Evolutionary conservation across 2,113 vertebrate genomes (phyloP).

Genomic region (Azemiops feae): DNA sequence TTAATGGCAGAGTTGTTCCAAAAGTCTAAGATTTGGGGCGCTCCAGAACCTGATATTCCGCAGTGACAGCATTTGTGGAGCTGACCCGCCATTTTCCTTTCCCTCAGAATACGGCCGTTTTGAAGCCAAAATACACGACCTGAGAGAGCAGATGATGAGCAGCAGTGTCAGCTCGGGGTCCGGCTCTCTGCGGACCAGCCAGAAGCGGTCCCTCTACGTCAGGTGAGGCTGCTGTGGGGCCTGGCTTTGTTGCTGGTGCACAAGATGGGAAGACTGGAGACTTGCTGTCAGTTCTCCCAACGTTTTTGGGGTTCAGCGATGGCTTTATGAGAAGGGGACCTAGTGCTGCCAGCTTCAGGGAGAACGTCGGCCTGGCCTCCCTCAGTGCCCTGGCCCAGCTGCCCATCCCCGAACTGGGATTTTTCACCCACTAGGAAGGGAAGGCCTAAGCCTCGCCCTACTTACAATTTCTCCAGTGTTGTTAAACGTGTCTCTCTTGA

Average conservation of each 20-base stretch:
- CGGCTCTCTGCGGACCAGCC: slow-evolving; percentile 84
- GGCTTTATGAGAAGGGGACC: too few relatives aligned
- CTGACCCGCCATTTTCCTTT: not conserved
- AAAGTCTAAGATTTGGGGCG: not conserved
- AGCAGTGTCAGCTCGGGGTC: slow-evolving; percentile 92
- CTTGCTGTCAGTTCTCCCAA: too few relatives aligned
- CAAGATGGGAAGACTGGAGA: too few relatives aligned
- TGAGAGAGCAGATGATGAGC: slow-evolving; percentile 94
- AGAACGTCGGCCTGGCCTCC: too few relatives aligned
- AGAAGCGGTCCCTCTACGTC: slow-evolving; percentile 90
- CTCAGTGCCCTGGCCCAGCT: too few relatives aligned
- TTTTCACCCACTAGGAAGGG: not conserved
- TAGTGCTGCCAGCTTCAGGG: too few relatives aligned
- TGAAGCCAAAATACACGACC: slow-evolving; percentile 90
- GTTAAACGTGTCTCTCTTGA: too few relatives aligned
- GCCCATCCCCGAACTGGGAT: not conserved
- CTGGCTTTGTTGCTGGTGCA: not conserved
- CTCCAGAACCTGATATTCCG: not conserved
- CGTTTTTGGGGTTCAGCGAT: too few relatives aligned
- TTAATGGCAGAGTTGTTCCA: not conserved
- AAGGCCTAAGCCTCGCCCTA: not conserved
- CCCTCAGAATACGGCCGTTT: slow-evolving; percentile 83
- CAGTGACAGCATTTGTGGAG: not conserved
- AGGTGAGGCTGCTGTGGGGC: slow-evolving; percentile 67
- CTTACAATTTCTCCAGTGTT: too few relatives aligned